A percentile compares a stretch with the other conserved stretches of the same genome.
phyloP scores from a whole-genome alignment of 2,113 vertebrate genomes.

The Corapipo altera region DNA sequence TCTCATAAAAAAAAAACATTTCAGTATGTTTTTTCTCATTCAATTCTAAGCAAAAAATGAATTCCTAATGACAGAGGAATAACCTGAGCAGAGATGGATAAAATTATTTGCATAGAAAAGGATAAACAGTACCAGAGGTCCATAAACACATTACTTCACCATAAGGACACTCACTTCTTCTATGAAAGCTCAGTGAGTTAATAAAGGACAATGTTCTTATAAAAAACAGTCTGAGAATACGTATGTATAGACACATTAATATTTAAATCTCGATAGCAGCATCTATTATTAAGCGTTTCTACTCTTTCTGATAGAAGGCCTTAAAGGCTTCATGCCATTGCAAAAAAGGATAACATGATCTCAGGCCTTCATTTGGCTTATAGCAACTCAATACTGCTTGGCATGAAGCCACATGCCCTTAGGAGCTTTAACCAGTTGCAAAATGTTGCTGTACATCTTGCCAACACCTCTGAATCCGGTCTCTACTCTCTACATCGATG shows the following conservation, averaged over 20 bases:
- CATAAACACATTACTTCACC: background rate
- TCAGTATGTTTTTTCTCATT: background rate
- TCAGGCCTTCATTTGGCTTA: background rate
- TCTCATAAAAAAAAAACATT: background rate
- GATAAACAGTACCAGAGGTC: background rate
- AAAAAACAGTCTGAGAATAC: background rate
- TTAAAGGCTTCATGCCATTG: background rate
- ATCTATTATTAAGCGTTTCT: slow-evolving; percentile 26
- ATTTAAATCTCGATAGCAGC: slow-evolving; percentile 47
- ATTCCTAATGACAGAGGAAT: background rate
- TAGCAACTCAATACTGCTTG: background rate
- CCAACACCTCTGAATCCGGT: background rate
- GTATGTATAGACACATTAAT: slow-evolving; percentile 2
- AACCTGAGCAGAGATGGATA: background rate
- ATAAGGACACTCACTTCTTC: background rate
- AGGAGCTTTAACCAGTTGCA: background rate
- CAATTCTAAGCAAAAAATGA: background rate
- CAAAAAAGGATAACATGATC: background rate
- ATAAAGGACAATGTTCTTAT: background rate
- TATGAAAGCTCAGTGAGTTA: background rate
- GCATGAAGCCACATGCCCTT: background rate
- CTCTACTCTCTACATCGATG: background rate
- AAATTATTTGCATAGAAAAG: background rate
- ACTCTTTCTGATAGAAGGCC: background rate
- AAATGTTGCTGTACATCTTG: background rate